phyloP scores from a whole-genome alignment of 2,888 invertebrate genomes.

The Norana najaformis region DNA sequence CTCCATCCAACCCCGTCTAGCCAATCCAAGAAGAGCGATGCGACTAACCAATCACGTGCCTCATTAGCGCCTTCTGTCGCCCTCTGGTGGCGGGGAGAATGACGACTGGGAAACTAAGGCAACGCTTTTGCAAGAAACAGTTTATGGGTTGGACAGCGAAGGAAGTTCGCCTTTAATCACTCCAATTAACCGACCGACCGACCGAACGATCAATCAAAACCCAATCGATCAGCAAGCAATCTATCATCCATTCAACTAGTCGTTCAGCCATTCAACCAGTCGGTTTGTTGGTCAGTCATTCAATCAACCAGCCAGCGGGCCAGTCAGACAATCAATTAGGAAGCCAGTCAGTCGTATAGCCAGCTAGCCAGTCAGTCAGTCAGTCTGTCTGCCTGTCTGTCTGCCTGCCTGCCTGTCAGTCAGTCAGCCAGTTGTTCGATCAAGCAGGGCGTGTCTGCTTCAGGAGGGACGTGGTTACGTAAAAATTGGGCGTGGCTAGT shows the following conservation, averaged over 20 bases:
- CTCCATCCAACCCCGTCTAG: too few relatives aligned
- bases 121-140: not conserved
- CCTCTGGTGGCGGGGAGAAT: not conserved
- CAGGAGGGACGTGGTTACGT: too few relatives aligned
- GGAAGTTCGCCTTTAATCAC: not conserved
- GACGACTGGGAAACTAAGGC: conserved; percentile 4
- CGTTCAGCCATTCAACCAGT: not conserved
- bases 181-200: not conserved
- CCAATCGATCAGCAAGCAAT: not conserved
- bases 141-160: not conserved
- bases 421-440: too few relatives aligned
- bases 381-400: not conserved
- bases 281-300: not conserved
- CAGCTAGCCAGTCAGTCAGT: not conserved
- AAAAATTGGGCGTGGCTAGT: too few relatives aligned
- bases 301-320: not conserved
- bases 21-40: not conserved
- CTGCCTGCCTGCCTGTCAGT: not conserved
- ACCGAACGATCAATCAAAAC: not conserved
- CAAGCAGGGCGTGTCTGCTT: not conserved
- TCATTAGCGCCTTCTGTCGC: conserved; percentile 1
- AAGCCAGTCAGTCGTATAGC: not conserved
- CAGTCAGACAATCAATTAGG: not conserved
- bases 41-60: not conserved
- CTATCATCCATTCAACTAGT: not conserved